Conservation (phyloP, 2,113 vertebrate genomes). For the Cyanoramphus novaezelandiae region DNA sequence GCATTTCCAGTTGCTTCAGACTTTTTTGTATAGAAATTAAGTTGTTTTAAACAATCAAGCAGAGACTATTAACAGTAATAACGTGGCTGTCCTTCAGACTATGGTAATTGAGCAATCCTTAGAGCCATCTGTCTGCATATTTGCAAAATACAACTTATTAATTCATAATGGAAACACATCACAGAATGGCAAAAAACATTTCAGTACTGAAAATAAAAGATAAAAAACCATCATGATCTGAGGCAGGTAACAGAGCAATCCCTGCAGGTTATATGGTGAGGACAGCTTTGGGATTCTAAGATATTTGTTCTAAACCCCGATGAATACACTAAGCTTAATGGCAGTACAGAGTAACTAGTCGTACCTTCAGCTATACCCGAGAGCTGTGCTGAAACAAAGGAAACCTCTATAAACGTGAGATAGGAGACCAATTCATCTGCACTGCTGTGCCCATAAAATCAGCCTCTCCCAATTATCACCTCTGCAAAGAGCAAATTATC, state of each 20-base stretch:
- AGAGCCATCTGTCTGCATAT: background rate
- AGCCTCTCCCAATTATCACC: background rate
- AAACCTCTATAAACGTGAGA: background rate
- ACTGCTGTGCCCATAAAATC: constrained; percentile 17
- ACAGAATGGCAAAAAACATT: background rate
- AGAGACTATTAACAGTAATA: background rate
- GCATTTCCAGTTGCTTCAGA: background rate
- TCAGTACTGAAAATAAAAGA: background rate
- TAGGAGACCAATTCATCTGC: background rate
- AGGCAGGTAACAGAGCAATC: background rate
- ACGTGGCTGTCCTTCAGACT: background rate
- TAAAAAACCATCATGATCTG: background rate
- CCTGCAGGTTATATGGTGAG: background rate
- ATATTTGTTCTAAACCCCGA: background rate
- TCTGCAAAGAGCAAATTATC: background rate
- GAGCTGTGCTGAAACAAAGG: background rate
- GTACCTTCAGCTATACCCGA: background rate
- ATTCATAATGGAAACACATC: background rate
- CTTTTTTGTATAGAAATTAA: background rate
- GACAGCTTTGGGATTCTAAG: background rate
- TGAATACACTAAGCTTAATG: background rate
- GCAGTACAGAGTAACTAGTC: background rate
- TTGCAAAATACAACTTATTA: background rate
- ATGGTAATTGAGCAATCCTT: background rate
- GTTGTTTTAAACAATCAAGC: background rate